A percentile compares a stretch with the other conserved stretches of the same genome.
These are phyloP conservation scores for Sphaeridia pumilis DNA, from an alignment of 2,888 invertebrate species.

Conservation along the genomic window DNA sequence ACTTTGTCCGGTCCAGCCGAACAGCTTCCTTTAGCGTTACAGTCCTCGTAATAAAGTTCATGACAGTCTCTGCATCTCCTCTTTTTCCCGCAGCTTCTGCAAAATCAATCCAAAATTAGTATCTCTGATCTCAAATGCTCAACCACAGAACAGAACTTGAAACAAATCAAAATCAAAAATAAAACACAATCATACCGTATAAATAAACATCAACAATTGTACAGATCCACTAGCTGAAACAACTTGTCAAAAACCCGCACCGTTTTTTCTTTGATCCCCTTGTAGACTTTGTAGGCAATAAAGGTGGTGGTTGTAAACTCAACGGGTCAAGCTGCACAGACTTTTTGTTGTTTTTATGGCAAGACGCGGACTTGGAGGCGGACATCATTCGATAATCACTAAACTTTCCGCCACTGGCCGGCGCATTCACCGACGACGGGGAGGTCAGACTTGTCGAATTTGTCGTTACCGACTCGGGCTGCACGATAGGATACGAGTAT, in stretches of 20 bases:
- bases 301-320: slow-evolving; percentile 35
- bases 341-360: slow-evolving; percentile 32
- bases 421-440: neutral
- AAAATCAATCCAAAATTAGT: neutral
- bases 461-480: slow-evolving; percentile 23
- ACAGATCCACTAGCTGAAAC: slow-evolving; percentile 12
- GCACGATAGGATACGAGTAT: slow-evolving; percentile 70
- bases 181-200: too few species aligned
- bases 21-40: slow-evolving; percentile 68
- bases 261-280: slow-evolving; percentile 36
- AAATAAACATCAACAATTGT: too few species aligned
- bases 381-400: slow-evolving; percentile 20
- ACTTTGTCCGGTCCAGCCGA: slow-evolving; percentile 38
- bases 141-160: neutral
- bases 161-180: neutral
- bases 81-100: slow-evolving; percentile 35
- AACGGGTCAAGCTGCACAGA: slow-evolving; percentile 35
- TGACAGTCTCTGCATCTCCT: slow-evolving; percentile 44
- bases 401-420: slow-evolving; percentile 8
- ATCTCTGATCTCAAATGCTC: neutral
- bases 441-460: slow-evolving; percentile 1
- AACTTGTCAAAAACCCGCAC: slow-evolving; percentile 19
- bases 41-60: slow-evolving; percentile 59
- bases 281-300: slow-evolving; percentile 35
- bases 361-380: slow-evolving; percentile 25